These are phyloP conservation scores for Yponomeuta malinellus DNA, from an alignment of 2,888 invertebrate genomes.

Conservation along the genomic window DNA sequence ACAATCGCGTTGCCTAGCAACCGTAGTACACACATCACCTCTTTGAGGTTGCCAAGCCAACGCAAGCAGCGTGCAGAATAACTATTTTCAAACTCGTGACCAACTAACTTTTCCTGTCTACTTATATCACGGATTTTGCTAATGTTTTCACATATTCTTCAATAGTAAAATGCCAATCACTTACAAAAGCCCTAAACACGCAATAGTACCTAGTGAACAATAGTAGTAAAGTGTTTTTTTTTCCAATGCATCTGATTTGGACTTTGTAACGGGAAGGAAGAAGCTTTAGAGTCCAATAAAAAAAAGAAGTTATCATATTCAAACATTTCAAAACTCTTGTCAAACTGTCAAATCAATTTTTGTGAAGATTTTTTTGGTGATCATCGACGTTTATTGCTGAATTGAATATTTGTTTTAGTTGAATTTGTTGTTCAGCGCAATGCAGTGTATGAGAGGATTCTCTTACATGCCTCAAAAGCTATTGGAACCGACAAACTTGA, in stretches of 20 bases:
- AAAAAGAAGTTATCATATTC: too few relatives aligned
- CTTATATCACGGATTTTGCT: too few relatives aligned
- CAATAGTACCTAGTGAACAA: too few relatives aligned
- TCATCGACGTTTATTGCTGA: neutral
- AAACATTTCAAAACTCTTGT: too few relatives aligned
- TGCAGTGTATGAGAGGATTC: conserved; percentile 2
- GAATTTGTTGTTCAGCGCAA: neutral
- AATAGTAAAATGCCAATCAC: too few relatives aligned
- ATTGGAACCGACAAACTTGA: neutral
- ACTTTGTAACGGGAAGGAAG: too few relatives aligned
- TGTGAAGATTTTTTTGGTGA: neutral
- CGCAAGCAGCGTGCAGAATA: neutral
- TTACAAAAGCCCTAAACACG: too few relatives aligned
- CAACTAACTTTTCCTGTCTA: neutral
- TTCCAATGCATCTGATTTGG: too few relatives aligned
- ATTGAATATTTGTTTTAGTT: neutral
- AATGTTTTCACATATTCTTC: too few relatives aligned
- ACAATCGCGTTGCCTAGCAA: neutral
- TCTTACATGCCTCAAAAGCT: conserved; percentile 5
- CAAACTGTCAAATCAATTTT: neutral
- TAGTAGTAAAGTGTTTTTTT: too few relatives aligned
- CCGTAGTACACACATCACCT: neutral
- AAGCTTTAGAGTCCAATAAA: too few relatives aligned
- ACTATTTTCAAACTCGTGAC: neutral
- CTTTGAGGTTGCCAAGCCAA: neutral